These are phyloP conservation scores for Tauraco hartlaubi DNA, from an alignment of 2,797 vertebrate genomes.

Conservation along the genomic window DNA sequence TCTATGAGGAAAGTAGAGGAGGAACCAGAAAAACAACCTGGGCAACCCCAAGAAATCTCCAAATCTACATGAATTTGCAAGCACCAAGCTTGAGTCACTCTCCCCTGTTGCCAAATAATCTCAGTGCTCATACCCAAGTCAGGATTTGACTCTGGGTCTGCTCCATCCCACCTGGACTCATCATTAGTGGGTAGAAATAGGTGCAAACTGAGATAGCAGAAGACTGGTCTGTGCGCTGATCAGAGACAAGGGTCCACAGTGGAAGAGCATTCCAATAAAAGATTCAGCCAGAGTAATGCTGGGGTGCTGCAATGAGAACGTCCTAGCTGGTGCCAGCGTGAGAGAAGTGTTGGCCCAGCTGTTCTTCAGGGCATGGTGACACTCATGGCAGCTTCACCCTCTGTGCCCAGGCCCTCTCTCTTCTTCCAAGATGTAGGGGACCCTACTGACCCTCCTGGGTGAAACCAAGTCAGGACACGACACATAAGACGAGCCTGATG, in stretches of 20 bases:
- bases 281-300: neutral
- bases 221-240: no score
- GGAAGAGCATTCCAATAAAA: neutral
- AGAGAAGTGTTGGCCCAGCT: neutral
- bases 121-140: neutral
- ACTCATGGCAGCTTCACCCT: neutral
- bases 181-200: neutral
- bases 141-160: neutral
- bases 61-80: neutral
- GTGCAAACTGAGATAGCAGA: neutral
- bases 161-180: neutral
- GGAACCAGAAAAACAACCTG: neutral
- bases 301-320: neutral
- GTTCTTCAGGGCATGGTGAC: neutral
- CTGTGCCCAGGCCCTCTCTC: neutral
- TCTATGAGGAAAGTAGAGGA: neutral
- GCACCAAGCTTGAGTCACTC: neutral
- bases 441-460: neutral
- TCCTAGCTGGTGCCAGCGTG: neutral
- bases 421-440: neutral
- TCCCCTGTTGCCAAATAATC: neutral
- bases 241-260: neutral
- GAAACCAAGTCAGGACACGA: neutral
- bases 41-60: neutral
- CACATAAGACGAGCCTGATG: accelerated